These are phyloP conservation scores for Acipenser ruthenus DNA, from an alignment of 2,797 vertebrate genomes.

Conservation along the genomic window DNA sequence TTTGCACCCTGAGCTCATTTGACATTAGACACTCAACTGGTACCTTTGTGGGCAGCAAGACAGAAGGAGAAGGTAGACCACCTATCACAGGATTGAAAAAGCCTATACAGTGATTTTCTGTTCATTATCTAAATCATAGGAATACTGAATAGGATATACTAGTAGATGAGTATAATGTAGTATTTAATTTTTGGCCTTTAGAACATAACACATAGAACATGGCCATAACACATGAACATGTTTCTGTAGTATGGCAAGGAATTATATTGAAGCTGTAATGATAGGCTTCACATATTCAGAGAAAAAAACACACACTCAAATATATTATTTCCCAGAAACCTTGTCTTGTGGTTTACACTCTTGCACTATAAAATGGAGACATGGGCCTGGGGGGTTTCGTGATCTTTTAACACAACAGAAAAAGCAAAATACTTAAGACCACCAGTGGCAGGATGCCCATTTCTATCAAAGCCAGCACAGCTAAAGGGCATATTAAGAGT, in stretches of 20 bases:
- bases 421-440: not conserved
- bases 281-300: not conserved
- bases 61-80: too few species aligned
- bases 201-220: too few species aligned
- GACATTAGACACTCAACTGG: too few species aligned
- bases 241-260: not conserved
- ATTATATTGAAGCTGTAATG: too few species aligned
- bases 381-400: not conserved
- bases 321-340: conserved; percentile 3
- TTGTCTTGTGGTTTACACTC: conserved; percentile 8
- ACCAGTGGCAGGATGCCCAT: conserved; percentile 3
- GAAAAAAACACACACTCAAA: conserved; percentile 5
- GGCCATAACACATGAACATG: not conserved
- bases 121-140: too few species aligned
- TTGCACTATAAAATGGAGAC: not conserved
- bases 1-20: too few species aligned
- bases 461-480: not conserved
- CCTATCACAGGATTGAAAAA: too few species aligned
- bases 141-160: too few species aligned
- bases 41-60: too few species aligned
- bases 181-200: too few species aligned
- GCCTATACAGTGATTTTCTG: too few species aligned
- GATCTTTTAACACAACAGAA: conserved; percentile 1
- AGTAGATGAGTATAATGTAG: too few species aligned
- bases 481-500: conserved; percentile 1